phyloP scores from a whole-genome alignment of 2,797 vertebrate species.

The Acanthurus tractus region DNA sequence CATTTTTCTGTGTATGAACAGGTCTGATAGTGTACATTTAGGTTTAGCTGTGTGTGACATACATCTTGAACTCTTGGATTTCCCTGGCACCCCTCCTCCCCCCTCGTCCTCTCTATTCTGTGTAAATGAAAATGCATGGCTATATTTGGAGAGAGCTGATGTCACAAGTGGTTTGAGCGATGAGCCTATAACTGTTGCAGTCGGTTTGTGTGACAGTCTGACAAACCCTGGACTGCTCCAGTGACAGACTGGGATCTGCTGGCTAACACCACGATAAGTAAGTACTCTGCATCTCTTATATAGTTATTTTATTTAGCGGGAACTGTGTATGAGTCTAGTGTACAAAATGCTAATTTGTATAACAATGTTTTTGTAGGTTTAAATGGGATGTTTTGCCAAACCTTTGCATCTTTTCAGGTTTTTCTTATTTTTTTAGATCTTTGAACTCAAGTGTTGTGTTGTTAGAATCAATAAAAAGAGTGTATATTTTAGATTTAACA shows the following conservation, averaged over 20 bases:
- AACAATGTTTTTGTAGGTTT: neutral
- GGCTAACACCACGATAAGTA: slow-evolving; percentile 62
- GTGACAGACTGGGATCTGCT: slow-evolving; percentile 62
- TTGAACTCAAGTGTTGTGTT: neutral
- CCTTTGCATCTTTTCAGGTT: neutral
- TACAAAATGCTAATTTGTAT: neutral
- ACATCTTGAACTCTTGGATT: slow-evolving; percentile 30
- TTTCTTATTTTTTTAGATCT: neutral
- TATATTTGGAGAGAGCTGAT: slow-evolving; percentile 88
- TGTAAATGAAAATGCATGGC: slow-evolving; percentile 75
- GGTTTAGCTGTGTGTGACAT: slow-evolving; percentile 19
- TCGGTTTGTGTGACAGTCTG: slow-evolving; percentile 66
- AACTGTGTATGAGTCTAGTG: neutral
- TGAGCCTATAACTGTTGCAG: slow-evolving; percentile 84
- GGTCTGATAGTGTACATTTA: slow-evolving; percentile 29
- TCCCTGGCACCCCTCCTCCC: slow-evolving; percentile 6
- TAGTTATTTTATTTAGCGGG: neutral
- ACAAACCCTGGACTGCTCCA: slow-evolving; percentile 69
- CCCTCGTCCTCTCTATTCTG: slow-evolving; percentile 37
- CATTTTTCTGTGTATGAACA: slow-evolving; percentile 13
- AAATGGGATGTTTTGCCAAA: neutral
- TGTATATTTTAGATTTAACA: neutral
- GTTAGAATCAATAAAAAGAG: neutral
- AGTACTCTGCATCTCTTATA: slow-evolving; percentile 51
- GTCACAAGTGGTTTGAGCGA: slow-evolving; percentile 85